A percentile compares a stretch with the other conserved stretches of the same genome.
These are phyloP conservation scores for Liparis tanakae DNA, from an alignment of 2,797 vertebrate species.

Conservation along the genomic window DNA sequence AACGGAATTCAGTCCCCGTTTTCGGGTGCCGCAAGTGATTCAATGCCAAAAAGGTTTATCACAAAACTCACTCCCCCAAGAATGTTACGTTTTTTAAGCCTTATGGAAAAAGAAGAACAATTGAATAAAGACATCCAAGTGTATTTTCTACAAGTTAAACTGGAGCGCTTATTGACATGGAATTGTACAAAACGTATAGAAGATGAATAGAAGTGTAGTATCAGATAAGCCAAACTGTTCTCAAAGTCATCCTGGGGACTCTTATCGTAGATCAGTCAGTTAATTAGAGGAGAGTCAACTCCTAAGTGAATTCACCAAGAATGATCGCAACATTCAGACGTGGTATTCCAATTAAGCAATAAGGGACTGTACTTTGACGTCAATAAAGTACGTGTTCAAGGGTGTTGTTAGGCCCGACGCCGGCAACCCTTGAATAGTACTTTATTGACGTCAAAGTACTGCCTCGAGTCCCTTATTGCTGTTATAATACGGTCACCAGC, in stretches of 20 bases:
- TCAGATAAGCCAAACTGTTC: slow-evolving; percentile 2
- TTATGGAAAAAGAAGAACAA: not conserved
- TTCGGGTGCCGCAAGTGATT: too few species aligned
- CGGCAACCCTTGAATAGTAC: too few species aligned
- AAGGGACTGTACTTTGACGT: too few species aligned
- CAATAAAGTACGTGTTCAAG: too few species aligned
- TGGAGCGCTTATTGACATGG: not conserved
- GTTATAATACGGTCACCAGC: too few species aligned
- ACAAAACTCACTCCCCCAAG: too few species aligned
- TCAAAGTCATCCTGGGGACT: not conserved
- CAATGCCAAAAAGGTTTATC: too few species aligned
- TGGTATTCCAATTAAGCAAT: not conserved
- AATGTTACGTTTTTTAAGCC: not conserved
- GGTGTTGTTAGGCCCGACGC: too few species aligned
- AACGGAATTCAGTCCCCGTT: too few species aligned
- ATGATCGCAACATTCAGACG: not conserved
- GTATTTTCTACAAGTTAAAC: not conserved
- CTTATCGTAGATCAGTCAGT: not conserved
- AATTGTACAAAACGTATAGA: not conserved
- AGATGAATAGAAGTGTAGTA: not conserved
- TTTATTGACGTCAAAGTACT: too few species aligned
- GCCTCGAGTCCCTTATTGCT: too few species aligned
- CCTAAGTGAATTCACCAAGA: not conserved
- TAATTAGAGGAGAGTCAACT: not conserved
- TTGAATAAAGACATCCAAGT: not conserved